These are phyloP conservation scores for Elephas maximus DNA, from an alignment of 2,113 vertebrate species.

Conservation along the genomic window DNA sequence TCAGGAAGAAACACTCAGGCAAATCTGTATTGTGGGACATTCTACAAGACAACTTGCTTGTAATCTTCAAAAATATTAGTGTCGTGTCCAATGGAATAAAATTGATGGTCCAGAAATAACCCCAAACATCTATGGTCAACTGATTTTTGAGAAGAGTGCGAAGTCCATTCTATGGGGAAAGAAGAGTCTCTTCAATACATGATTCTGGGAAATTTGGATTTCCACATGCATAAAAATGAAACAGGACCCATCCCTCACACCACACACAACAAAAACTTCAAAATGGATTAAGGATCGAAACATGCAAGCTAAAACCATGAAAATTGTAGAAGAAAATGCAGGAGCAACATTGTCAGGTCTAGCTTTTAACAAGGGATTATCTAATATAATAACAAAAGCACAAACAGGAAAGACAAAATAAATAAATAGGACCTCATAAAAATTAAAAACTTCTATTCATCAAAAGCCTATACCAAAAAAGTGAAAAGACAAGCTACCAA, in stretches of 20 bases:
- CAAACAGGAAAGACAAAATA: background rate
- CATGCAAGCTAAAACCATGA: background rate
- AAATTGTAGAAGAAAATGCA: background rate
- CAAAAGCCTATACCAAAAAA: background rate
- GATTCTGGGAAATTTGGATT: background rate
- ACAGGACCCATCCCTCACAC: background rate
- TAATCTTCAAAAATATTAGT: conserved; percentile 44
- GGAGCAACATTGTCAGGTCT: background rate
- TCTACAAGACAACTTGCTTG: background rate
- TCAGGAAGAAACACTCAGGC: background rate
- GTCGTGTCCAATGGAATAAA: background rate
- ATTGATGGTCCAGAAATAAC: background rate
- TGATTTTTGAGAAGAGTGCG: background rate
- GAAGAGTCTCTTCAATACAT: background rate
- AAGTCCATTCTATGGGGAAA: background rate
- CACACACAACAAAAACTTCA: background rate
- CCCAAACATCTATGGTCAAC: background rate
- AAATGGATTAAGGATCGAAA: background rate
- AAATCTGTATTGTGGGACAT: background rate
- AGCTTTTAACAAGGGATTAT: background rate
- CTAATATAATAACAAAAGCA: background rate
- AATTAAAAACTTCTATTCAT: background rate
- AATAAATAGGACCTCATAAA: background rate
- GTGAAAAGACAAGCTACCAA: too few relatives aligned
- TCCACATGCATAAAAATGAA: background rate